These are phyloP conservation scores for Carassius carassius DNA, from an alignment of 2,113 vertebrate genomes.

Conservation along the genomic window DNA sequence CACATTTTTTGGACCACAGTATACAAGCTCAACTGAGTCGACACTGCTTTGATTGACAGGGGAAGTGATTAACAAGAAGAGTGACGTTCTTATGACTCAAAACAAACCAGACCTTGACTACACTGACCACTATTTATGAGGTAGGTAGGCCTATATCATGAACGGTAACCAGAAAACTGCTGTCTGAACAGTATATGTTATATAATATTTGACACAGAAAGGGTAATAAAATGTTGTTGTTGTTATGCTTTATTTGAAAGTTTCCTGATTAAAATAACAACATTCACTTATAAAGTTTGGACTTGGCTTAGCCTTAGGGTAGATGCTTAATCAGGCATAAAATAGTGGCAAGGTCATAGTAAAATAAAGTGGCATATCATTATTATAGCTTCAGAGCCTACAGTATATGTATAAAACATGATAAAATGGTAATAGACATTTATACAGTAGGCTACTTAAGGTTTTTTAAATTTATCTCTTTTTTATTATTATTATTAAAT, in stretches of 20 bases:
- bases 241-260: background rate
- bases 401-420: background rate
- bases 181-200: background rate
- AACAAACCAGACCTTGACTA: background rate
- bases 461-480: too few species aligned
- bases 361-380: background rate
- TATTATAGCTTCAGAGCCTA: background rate
- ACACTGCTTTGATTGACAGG: constrained; percentile 31
- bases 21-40: background rate
- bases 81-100: constrained; percentile 2
- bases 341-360: background rate
- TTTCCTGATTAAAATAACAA: too few species aligned
- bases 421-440: background rate
- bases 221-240: background rate
- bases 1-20: constrained; percentile 15
- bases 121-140: background rate
- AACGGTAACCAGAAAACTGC: background rate
- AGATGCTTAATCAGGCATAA: background rate
- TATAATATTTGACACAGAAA: background rate
- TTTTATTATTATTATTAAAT: background rate
- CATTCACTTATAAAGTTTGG: background rate
- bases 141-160: background rate
- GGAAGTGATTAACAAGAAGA: constrained; percentile 30
- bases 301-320: too few species aligned
- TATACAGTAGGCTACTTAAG: too few species aligned